phyloP scores from a whole-genome alignment of 2,113 vertebrate species.

The Pygathrix nemaeus region DNA sequence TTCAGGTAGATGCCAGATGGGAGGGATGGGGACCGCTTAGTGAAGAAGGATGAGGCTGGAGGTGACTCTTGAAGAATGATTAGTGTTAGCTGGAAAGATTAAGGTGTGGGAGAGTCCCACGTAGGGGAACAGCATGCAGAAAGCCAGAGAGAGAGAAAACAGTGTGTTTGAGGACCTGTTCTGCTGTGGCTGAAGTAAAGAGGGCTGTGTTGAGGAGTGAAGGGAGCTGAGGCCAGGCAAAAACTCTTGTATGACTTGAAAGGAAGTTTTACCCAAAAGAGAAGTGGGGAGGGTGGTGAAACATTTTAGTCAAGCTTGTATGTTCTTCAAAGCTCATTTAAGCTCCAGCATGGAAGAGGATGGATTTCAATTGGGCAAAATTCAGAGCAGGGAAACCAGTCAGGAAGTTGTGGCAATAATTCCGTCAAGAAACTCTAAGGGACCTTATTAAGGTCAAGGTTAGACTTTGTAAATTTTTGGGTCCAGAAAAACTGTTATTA shows the following conservation, averaged over 20 bases:
- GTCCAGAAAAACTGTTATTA: conserved; percentile 15
- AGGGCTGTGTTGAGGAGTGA: neutral
- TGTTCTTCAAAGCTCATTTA: neutral
- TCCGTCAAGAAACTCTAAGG: neutral
- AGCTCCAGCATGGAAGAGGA: neutral
- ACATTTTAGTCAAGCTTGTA: neutral
- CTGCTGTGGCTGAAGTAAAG: neutral
- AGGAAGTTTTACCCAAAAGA: neutral
- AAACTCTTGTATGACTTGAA: neutral
- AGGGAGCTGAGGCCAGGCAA: neutral
- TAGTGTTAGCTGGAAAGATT: neutral
- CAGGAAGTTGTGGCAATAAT: neutral
- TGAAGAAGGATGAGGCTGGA: neutral
- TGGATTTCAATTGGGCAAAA: neutral
- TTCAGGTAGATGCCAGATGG: neutral
- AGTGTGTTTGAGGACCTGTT: neutral
- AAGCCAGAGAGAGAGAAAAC: neutral
- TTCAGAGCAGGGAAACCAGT: neutral
- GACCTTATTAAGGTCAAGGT: neutral
- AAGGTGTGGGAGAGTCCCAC: neutral
- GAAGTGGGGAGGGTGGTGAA: neutral
- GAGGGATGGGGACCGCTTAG: neutral
- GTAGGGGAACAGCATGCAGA: neutral
- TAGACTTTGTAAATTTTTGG: neutral
- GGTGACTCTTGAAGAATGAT: neutral